Conservation (phyloP, 2,113 vertebrate genomes). For the Scolopax mira region DNA sequence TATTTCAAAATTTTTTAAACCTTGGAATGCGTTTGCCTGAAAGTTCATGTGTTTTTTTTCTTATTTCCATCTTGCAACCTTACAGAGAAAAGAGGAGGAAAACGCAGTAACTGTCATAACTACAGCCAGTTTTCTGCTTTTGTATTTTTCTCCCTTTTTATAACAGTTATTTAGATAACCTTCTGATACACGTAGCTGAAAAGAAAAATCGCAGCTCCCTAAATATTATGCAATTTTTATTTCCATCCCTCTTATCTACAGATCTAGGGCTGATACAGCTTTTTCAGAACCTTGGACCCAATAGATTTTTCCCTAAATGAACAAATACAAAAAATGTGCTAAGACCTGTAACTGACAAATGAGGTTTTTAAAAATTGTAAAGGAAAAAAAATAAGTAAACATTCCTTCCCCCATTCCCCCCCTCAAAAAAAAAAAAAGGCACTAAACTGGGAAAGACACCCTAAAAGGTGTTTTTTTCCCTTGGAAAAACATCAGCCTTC, state of each 20-base stretch:
- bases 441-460: not conserved
- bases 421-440: not conserved
- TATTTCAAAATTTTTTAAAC: not conserved
- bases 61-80: not conserved
- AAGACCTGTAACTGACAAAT: not conserved
- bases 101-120: not conserved
- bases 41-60: not conserved
- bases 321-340: not conserved
- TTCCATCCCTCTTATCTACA: not conserved
- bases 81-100: not conserved
- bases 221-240: not conserved
- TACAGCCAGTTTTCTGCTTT: not conserved
- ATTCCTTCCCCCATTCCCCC: rapidly evolving
- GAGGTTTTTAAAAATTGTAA: not conserved
- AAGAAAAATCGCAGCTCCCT: not conserved
- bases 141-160: not conserved
- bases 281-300: not conserved
- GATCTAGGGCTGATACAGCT: not conserved
- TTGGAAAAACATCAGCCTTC: not conserved
- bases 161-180: not conserved
- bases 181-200: not conserved
- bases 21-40: not conserved
- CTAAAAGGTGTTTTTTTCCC: not conserved
- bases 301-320: not conserved
- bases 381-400: not conserved